Evolutionary conservation across 1,140 invertebrate genomes (phyloP), one percentile per base, ranked within the genome.

Genomic region (Bombus superbus): DNA sequence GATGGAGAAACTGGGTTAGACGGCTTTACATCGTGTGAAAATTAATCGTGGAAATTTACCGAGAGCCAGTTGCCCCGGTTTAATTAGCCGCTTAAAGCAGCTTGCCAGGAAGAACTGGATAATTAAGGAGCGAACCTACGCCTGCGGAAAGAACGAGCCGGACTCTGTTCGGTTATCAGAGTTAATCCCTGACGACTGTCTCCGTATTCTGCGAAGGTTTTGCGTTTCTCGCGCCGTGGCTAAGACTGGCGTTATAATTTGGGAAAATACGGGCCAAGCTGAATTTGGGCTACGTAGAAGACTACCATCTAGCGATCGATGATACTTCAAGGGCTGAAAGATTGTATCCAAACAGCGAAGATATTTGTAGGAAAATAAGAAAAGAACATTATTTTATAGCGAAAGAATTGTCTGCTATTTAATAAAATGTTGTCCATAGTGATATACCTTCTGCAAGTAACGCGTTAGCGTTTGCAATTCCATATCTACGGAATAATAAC

Each of bases 11-110:
- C 44, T 42, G 10, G 15, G 42, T 42, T n/a, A 35, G 73, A 6
- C 15, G 10, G 53, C 32, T 53, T 74, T 47, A 28, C 22, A 53
- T 18, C n/a, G 13, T 32, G 44, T 25, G 32, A 53, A 32, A 74
- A 53, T 74, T 74, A 74, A 74, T 74, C 42, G 42, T 15, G 42
- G 3, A 74, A 47, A 53, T 74, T 44, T 40, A 74, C 42, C 5
- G 42, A 9, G 13, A 47, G 28, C 15, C 42, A 15, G 42, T 47
- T n/a, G n/a, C 18, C 10, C 9, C 15, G n/a, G 15, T 32, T 44
- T 74, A 74, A 74, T 74, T 74, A 40, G 66, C 22, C 66, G 66
- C 35, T 68, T 68, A 68, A 68, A 68, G 35, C 35, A 68, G 66
- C 66, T 68, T 68, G n/a, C 28, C 8, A 47, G 42, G n/a, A n/a